Evolutionary conservation across 2,113 vertebrate species (phyloP).

Genomic region (Embiotoca jacksoni): DNA sequence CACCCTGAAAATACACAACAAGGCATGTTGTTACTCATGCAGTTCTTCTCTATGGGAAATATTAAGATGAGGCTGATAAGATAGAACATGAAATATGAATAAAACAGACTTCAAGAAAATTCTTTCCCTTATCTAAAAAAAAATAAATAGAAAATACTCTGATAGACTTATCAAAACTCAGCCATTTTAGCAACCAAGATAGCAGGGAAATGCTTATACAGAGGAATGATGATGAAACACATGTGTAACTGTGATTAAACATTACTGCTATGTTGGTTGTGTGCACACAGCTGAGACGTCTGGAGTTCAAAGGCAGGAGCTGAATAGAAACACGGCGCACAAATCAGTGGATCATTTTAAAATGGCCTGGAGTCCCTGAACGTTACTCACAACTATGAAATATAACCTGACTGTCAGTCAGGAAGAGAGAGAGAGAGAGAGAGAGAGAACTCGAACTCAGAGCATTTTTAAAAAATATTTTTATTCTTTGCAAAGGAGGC

Average conservation of each 20-base stretch:
- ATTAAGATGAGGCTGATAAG: constrained; percentile 60
- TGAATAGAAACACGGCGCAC: not conserved
- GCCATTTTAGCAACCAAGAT: constrained; percentile 59
- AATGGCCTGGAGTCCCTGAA: constrained; percentile 17
- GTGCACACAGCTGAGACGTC: constrained; percentile 46
- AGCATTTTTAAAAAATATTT: constrained; percentile 70
- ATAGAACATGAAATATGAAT: constrained; percentile 43
- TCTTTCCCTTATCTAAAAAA: constrained; percentile 58
- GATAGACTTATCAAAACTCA: constrained; percentile 59
- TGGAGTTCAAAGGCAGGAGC: constrained; percentile 59
- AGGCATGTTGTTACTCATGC: not conserved
- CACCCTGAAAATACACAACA: not conserved
- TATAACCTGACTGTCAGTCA: not conserved
- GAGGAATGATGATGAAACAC: constrained; percentile 81
- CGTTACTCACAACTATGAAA: constrained; percentile 10
- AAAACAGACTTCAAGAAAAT: constrained; percentile 70
- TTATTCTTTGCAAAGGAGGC: constrained; percentile 84
- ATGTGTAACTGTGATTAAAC: constrained; percentile 71
- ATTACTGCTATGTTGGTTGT: constrained; percentile 45
- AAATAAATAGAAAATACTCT: constrained; percentile 2
- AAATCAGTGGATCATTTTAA: constrained; percentile 20
- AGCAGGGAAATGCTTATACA: constrained; percentile 46
- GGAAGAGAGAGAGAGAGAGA: not conserved
- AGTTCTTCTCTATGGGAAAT: constrained; percentile 33
- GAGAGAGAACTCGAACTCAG: constrained; percentile 22